Evolutionary conservation across 2,797 vertebrate genomes (phyloP).

Genomic region (Centroberyx gerrardi): DNA sequence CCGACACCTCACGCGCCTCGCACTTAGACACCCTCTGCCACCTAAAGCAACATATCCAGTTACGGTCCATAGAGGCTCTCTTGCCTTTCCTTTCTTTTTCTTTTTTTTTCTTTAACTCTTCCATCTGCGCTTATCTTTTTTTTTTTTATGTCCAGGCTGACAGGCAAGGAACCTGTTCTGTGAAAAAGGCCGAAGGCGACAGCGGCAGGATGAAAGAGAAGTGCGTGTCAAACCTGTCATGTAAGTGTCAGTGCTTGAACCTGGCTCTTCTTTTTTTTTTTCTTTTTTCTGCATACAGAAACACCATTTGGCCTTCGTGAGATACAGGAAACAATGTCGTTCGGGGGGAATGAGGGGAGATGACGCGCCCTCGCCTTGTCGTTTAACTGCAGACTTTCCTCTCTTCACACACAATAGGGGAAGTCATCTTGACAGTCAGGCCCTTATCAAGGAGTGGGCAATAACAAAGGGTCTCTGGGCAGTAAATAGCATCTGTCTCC

Average conservation of each 20-base stretch:
- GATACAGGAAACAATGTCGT: conserved; percentile 44
- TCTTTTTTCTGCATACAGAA: conserved; percentile 34
- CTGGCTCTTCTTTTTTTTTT: conserved; percentile 27
- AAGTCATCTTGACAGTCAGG: conserved; percentile 64
- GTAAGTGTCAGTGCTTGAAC: conserved; percentile 52
- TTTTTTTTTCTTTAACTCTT: conserved; percentile 15
- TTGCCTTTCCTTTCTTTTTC: conserved; percentile 12
- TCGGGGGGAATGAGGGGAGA: conserved; percentile 34
- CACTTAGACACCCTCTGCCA: conserved; percentile 78
- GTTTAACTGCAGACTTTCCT: conserved; percentile 47
- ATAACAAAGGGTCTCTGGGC: conserved; percentile 62
- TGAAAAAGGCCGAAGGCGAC: conserved; percentile 26
- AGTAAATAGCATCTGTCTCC: conserved; percentile 70
- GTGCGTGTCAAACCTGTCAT: conserved; percentile 62
- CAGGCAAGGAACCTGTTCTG: conserved; percentile 54
- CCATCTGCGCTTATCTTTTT: conserved; percentile 58
- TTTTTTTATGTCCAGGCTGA: conserved; percentile 57
- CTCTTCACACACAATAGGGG: conserved; percentile 46
- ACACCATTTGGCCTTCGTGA: conserved; percentile 48
- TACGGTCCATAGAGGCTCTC: conserved; percentile 45
- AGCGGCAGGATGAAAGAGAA: conserved; percentile 56
- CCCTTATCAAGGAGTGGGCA: conserved; percentile 69
- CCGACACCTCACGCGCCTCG: conserved; percentile 64
- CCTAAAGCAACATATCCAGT: conserved; percentile 70
- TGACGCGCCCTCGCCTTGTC: conserved; percentile 28